Conservation (phyloP, 1,140 invertebrate genomes). For the Rhagoletis pomonella region DNA sequence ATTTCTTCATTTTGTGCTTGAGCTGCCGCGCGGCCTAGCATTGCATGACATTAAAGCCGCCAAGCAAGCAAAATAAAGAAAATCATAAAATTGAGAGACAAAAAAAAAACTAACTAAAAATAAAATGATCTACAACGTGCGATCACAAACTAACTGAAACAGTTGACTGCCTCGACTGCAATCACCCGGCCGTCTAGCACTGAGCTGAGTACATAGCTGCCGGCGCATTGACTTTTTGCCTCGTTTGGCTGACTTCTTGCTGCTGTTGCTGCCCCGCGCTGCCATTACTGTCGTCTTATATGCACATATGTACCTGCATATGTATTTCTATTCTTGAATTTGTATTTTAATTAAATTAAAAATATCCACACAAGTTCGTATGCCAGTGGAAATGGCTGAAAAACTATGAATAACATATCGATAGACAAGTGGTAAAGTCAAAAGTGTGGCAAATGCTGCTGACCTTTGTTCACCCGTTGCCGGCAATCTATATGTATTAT, state of each 20-base stretch:
- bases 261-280: not conserved
- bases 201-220: not conserved
- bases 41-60: slow-evolving; percentile 12
- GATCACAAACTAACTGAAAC: not conserved
- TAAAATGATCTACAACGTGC: slow-evolving; percentile 42
- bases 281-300: not conserved
- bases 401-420: not conserved
- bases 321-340: not conserved
- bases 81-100: not conserved
- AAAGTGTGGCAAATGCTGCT: slow-evolving; percentile 10
- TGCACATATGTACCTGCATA: not conserved
- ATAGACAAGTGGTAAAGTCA: not conserved
- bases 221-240: not conserved
- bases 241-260: not conserved
- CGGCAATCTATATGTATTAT: slow-evolving; percentile 13
- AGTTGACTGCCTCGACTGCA: not conserved
- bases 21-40: slow-evolving; percentile 16
- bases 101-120: slow-evolving; percentile 14
- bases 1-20: slow-evolving; percentile 41
- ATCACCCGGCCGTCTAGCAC: not conserved
- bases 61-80: not conserved
- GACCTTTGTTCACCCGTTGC: slow-evolving; percentile 1
- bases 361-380: not conserved
- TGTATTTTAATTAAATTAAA: slow-evolving; percentile 14
- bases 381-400: not conserved